phyloP scores from a whole-genome alignment of 1,140 invertebrate species.

The Aricia agestis region DNA sequence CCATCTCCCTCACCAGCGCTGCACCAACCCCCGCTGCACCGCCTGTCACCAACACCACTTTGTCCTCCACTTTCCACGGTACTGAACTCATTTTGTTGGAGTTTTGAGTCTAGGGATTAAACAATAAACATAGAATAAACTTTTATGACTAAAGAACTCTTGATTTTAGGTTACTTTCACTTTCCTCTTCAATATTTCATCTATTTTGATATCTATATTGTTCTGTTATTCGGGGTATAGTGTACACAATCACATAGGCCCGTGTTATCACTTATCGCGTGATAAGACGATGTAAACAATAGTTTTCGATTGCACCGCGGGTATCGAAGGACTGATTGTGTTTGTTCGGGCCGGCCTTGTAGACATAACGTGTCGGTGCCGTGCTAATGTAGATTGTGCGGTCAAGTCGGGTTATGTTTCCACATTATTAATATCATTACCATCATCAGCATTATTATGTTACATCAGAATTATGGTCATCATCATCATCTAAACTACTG shows the following conservation, averaged over 20 bases:
- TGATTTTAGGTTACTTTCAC: not conserved
- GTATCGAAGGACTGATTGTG: slow-evolving; percentile 23
- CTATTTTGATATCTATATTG: not conserved
- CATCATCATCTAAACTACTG: too few species aligned
- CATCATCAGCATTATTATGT: not conserved
- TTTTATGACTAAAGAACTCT: not conserved
- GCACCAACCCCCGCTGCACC: slow-evolving; percentile 59
- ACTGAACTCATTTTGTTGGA: not conserved
- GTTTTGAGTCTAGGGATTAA: not conserved
- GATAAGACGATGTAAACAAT: slow-evolving; percentile 28
- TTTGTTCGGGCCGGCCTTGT: slow-evolving; percentile 22
- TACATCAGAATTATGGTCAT: too few species aligned
- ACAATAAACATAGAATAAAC: not conserved
- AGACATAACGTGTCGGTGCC: not conserved
- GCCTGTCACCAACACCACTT: slow-evolving; percentile 61
- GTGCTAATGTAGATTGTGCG: not conserved
- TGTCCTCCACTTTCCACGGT: slow-evolving; percentile 41
- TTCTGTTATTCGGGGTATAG: not conserved
- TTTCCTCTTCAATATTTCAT: not conserved
- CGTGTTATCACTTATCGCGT: not conserved
- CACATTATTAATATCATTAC: not conserved
- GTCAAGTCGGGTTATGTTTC: not conserved
- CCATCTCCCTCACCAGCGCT: slow-evolving; percentile 42
- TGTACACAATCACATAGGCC: slow-evolving; percentile 1
- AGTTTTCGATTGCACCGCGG: slow-evolving; percentile 16